These are phyloP conservation scores for Bradypodion ventrale DNA, from an alignment of 2,797 vertebrate species.

Conservation along the genomic window DNA sequence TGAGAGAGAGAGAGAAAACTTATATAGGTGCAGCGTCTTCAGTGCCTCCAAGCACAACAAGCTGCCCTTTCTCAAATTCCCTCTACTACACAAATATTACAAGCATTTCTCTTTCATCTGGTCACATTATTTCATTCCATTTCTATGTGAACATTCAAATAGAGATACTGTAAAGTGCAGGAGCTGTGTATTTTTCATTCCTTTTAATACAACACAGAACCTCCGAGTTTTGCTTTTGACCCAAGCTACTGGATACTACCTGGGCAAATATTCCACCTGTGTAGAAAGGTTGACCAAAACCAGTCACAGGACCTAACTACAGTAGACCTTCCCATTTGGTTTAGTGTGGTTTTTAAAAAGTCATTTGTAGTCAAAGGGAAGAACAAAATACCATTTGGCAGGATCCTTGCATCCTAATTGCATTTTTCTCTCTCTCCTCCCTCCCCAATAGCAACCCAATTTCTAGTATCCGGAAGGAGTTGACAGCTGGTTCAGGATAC, in stretches of 20 bases:
- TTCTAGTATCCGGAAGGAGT: too few relatives aligned
- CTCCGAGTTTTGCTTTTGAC: too few relatives aligned
- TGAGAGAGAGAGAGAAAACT: background rate
- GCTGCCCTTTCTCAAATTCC: background rate
- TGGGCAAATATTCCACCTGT: constrained; percentile 33
- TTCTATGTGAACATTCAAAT: background rate
- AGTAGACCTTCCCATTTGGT: too few relatives aligned
- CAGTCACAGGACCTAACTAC: too few relatives aligned
- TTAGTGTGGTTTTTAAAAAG: too few relatives aligned
- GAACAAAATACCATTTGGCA: too few relatives aligned
- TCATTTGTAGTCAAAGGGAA: too few relatives aligned
- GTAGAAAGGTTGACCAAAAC: too few relatives aligned
- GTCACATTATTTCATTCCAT: fast-evolving
- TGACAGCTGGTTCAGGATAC: too few relatives aligned
- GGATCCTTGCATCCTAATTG: too few relatives aligned
- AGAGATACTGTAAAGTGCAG: background rate
- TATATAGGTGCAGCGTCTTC: background rate
- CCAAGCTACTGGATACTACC: constrained; percentile 67
- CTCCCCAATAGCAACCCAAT: too few relatives aligned
- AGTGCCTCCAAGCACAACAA: background rate
- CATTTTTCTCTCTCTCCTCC: too few relatives aligned
- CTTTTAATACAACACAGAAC: background rate
- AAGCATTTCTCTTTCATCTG: background rate
- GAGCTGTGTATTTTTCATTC: background rate
- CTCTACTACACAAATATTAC: background rate